phyloP scores from a whole-genome alignment of 2,888 invertebrate species.

The Conus canariensis region DNA sequence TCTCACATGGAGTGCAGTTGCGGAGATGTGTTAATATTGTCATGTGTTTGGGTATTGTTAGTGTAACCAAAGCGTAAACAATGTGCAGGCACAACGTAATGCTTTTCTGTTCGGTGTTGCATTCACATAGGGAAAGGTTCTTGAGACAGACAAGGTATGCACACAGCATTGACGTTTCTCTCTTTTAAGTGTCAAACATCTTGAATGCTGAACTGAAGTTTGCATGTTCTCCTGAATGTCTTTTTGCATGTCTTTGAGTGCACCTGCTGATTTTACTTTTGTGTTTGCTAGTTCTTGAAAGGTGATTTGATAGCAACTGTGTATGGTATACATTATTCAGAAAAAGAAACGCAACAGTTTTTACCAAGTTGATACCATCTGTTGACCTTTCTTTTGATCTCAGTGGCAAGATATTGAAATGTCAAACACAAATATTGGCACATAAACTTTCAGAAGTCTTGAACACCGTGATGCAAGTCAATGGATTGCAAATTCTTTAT shows the following conservation, averaged over 20 bases:
- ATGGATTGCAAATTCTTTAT: too few relatives aligned
- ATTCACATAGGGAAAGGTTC: constrained; percentile 60
- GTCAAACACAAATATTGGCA: too few relatives aligned
- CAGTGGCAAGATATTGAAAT: too few relatives aligned
- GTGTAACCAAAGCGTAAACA: neutral
- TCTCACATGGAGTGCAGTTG: too few relatives aligned
- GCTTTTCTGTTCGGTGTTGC: constrained; percentile 36
- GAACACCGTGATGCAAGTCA: too few relatives aligned
- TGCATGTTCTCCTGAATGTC: constrained; percentile 83
- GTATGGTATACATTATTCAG: too few relatives aligned
- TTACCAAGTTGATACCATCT: too few relatives aligned
- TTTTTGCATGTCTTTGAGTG: neutral
- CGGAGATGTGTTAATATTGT: neutral
- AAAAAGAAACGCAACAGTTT: too few relatives aligned
- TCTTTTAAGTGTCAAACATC: neutral
- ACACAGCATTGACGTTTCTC: neutral
- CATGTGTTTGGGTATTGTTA: neutral
- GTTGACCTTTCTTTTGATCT: too few relatives aligned
- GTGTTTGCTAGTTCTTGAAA: neutral
- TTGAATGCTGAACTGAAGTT: neutral
- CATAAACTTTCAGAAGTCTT: too few relatives aligned
- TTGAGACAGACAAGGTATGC: constrained; percentile 70
- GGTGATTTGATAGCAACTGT: too few relatives aligned
- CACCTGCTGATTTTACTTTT: neutral
- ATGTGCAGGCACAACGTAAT: neutral